Conservation (phyloP, 2,888 invertebrate genomes). For the Celastrina argiolus region DNA sequence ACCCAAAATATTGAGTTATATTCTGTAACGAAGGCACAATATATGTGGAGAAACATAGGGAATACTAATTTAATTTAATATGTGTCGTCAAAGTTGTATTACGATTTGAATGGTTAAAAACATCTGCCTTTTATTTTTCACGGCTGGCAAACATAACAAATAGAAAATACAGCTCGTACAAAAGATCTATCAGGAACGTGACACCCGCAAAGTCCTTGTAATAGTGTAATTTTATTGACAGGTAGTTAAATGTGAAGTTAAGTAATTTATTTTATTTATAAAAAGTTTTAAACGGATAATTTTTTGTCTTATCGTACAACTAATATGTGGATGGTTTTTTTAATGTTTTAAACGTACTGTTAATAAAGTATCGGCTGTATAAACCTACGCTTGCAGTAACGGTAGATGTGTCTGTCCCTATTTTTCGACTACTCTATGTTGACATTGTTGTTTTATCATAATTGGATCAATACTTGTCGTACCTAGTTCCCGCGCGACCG, state of each 20-base stretch:
- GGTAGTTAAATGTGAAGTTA: neutral
- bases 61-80: neutral
- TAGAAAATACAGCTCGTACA: neutral
- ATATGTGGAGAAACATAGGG: neutral
- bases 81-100: neutral
- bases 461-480: constrained; percentile 6
- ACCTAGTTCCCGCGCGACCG: neutral
- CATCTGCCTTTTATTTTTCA: neutral
- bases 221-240: neutral
- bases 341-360: constrained; percentile 16
- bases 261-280: constrained; percentile 12
- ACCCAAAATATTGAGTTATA: neutral
- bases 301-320: neutral
- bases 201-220: neutral
- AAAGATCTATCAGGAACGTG: neutral
- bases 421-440: neutral
- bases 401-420: constrained; percentile 14
- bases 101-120: neutral
- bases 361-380: constrained; percentile 21
- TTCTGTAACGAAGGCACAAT: neutral
- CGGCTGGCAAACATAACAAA: neutral
- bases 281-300: neutral
- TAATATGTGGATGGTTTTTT: constrained; percentile 1
- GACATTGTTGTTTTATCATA: neutral
- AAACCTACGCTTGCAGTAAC: constrained; percentile 24